Conservation (phyloP, 2,797 vertebrate genomes). For the Acrossocheilus wenchowensis region DNA sequence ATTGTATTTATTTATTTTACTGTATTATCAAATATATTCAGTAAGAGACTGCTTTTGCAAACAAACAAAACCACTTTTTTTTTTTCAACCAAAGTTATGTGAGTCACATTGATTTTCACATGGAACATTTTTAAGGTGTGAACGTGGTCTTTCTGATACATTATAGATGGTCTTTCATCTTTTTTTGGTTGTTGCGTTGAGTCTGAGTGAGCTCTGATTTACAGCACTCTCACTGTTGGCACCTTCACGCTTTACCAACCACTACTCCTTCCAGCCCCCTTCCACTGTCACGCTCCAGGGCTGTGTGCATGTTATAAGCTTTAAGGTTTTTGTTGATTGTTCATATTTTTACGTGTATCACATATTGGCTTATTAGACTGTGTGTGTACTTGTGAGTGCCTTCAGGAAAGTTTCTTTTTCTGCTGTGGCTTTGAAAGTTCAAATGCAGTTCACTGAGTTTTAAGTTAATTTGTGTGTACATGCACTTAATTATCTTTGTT, state of each 20-base stretch:
- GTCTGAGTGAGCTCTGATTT: slow-evolving; percentile 50
- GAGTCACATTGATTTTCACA: neutral
- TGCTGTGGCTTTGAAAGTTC: slow-evolving; percentile 55
- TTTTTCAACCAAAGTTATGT: no score
- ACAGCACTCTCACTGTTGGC: slow-evolving; percentile 45
- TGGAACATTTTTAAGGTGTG: neutral
- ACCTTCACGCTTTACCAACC: slow-evolving; percentile 48
- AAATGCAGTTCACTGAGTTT: slow-evolving; percentile 60
- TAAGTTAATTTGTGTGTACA: slow-evolving; percentile 50
- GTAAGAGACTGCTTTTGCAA: neutral
- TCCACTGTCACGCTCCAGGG: neutral
- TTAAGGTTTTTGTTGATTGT: slow-evolving; percentile 36
- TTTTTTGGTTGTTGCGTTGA: slow-evolving; percentile 27
- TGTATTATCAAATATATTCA: neutral
- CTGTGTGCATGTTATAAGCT: slow-evolving; percentile 23
- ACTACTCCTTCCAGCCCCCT: slow-evolving; percentile 32
- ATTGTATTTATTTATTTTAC: neutral
- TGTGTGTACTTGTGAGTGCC: slow-evolving; percentile 12
- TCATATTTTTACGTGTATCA: slow-evolving; percentile 39
- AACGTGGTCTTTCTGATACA: neutral
- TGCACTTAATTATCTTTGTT: slow-evolving; percentile 65
- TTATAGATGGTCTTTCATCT: neutral
- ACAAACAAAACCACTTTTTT: neutral
- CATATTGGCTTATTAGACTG: neutral
- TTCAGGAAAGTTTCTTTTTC: slow-evolving; percentile 12